Evolutionary conservation across 2,888 invertebrate species (phyloP), one percentile per base, ranked within the genome.

Genomic region (Cacoxenus indagator): DNA sequence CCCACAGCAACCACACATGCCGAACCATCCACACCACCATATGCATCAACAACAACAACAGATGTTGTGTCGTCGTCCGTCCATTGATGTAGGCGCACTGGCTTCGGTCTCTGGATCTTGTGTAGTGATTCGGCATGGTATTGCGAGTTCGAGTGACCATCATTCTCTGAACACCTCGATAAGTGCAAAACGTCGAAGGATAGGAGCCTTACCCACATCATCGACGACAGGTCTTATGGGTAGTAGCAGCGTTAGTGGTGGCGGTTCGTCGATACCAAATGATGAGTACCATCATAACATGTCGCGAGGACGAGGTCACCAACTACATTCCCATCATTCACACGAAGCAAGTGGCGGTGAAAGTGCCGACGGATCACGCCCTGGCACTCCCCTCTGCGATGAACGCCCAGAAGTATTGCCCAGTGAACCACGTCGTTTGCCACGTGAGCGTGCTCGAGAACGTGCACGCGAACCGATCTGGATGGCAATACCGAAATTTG

Each of bases 401-500:
- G 95, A 95, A 85, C 89, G 93, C 62, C 94, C 94, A 1, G 95
- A 95, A 84, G 90, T 92, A 73, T 71, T 90, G 71, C 94, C 94
- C 9, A 91, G 91, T 70, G 95, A 95, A 86, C 95, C 95, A 22
- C 91, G 95, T 70, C 91, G 94, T 61, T 90, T 92, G 81, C 91
- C 91, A 4, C 90, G 78, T 90, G 93, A 89, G 80, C 72, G 80
- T 3, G 64, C 77, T 2, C 75, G 85, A 22, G 84, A 83, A 67
- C 90, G 91, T 74, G 89, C 90, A 86, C 90, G 91, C 22, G 91
- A 92, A 14, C 94, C 96, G 37, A 91, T 96, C 88, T 93, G 94
- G 81, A 89, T 97, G 81, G 96, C 97, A 24, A 89, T 97, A 78
- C 97, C 97, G 48, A 93, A 94, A 88, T 97, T 97, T 87, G 97